phyloP scores from a whole-genome alignment of 2,797 vertebrate genomes.

The Anableps anableps region DNA sequence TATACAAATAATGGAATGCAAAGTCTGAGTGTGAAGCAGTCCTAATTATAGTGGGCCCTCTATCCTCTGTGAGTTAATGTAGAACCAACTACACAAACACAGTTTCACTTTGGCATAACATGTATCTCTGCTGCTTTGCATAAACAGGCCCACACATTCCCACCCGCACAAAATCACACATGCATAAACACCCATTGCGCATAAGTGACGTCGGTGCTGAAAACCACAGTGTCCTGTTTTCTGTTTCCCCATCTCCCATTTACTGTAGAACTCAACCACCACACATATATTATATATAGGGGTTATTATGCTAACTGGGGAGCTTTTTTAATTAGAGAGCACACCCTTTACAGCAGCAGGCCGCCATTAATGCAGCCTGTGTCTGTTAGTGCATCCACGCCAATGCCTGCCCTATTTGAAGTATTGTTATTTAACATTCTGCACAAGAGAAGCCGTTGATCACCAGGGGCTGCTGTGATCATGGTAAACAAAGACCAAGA shows the following conservation, averaged over 20 bases:
- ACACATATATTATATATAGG: neutral
- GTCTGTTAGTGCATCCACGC: conserved; percentile 46
- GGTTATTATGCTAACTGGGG: conserved; percentile 42
- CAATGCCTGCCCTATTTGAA: conserved; percentile 29
- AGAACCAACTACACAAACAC: conserved; percentile 30
- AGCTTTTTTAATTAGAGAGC: conserved; percentile 63
- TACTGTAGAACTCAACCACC: conserved; percentile 20
- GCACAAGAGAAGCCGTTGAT: conserved; percentile 35
- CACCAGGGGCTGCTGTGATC: conserved; percentile 60
- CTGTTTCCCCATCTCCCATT: conserved; percentile 8
- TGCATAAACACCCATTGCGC: conserved; percentile 33
- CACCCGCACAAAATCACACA: conserved; percentile 46
- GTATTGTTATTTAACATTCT: conserved; percentile 66
- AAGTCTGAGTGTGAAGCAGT: conserved; percentile 36
- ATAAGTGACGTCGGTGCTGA: conserved; percentile 45
- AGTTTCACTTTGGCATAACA: conserved; percentile 28
- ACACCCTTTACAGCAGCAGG: conserved; percentile 42
- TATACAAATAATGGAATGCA: conserved; percentile 62
- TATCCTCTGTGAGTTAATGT: conserved; percentile 35
- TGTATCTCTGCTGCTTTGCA: conserved; percentile 43
- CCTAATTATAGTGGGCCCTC: conserved; percentile 57
- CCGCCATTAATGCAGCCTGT: conserved; percentile 54
- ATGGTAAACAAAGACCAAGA: conserved; percentile 49
- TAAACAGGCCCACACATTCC: conserved; percentile 63
- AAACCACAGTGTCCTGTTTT: conserved; percentile 26